A percentile compares a stretch with the other conserved stretches of the same genome.
Evolutionary conservation across 2,113 vertebrate genomes (phyloP).

Genomic region (Mustelus asterias): DNA sequence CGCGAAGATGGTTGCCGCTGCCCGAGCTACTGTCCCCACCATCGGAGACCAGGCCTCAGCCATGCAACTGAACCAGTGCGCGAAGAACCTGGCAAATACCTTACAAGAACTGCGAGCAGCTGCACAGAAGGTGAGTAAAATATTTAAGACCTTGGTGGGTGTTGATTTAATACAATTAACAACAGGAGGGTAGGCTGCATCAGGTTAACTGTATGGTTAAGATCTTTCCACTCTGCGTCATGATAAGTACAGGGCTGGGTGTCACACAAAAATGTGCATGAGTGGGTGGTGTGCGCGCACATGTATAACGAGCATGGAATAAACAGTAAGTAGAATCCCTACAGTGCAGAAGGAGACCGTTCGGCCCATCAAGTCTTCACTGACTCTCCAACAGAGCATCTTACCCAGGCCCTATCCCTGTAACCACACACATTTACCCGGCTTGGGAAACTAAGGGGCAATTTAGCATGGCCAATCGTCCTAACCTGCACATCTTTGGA

Average conservation of each 20-base stretch:
- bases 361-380: no score
- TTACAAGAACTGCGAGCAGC: constrained; percentile 86
- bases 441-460: no score
- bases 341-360: no score
- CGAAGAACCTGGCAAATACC: constrained; percentile 84
- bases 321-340: background rate
- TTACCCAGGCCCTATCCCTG: no score
- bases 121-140: constrained; percentile 75
- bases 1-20: constrained; percentile 90
- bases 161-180: background rate
- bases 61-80: constrained; percentile 96
- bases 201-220: background rate
- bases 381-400: no score
- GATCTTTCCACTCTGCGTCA: background rate
- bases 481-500: no score
- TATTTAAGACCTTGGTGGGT: background rate
- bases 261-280: background rate
- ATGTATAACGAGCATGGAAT: background rate
- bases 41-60: constrained; percentile 87
- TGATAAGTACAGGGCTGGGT: background rate
- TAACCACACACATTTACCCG: no score
- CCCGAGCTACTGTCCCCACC: constrained; percentile 86
- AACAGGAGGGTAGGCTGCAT: background rate
- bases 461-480: no score
- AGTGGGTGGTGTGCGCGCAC: background rate